A percentile compares a stretch with the other conserved stretches of the same genome.
These are phyloP conservation scores for Lagopus muta DNA, from an alignment of 2,113 vertebrate genomes.

Conservation along the genomic window DNA sequence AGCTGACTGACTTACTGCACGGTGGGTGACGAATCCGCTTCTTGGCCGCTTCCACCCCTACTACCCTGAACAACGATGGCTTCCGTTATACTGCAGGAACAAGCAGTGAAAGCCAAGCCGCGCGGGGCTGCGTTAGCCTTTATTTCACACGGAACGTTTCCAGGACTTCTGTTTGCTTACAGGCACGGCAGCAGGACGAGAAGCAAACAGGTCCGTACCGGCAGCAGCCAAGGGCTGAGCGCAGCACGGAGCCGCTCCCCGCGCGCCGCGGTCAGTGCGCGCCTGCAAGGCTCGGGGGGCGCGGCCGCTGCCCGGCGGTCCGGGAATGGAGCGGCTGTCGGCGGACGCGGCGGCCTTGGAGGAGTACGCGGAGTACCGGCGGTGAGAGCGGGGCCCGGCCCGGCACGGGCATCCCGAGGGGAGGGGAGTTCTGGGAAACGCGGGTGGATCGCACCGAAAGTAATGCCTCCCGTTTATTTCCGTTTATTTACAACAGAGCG, in stretches of 20 bases:
- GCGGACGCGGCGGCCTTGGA: conserved; percentile 76
- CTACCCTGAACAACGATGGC: too few relatives aligned
- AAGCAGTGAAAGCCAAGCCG: not conserved
- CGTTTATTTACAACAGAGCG: too few relatives aligned
- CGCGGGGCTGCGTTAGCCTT: not conserved
- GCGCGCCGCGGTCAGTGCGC: too few relatives aligned
- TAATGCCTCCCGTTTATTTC: too few relatives aligned
- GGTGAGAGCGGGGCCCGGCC: conserved; percentile 71
- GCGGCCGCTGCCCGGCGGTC: too few relatives aligned
- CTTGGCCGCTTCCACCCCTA: too few relatives aligned
- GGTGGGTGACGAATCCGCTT: too few relatives aligned
- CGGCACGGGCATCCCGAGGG: not conserved
- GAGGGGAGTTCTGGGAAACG: not conserved
- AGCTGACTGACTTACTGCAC: too few relatives aligned
- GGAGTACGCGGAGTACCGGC: conserved; percentile 87
- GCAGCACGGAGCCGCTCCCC: too few relatives aligned
- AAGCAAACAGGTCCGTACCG: not conserved
- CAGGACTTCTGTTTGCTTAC: not conserved
- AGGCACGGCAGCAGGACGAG: not conserved
- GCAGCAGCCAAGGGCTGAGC: too few relatives aligned
- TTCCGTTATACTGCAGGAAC: not conserved
- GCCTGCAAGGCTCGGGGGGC: too few relatives aligned
- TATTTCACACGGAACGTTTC: not conserved
- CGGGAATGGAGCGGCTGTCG: conserved; percentile 69
- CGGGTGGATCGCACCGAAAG: too few relatives aligned